phyloP scores from a whole-genome alignment of 2,797 vertebrate species.

The Manis javanica region DNA sequence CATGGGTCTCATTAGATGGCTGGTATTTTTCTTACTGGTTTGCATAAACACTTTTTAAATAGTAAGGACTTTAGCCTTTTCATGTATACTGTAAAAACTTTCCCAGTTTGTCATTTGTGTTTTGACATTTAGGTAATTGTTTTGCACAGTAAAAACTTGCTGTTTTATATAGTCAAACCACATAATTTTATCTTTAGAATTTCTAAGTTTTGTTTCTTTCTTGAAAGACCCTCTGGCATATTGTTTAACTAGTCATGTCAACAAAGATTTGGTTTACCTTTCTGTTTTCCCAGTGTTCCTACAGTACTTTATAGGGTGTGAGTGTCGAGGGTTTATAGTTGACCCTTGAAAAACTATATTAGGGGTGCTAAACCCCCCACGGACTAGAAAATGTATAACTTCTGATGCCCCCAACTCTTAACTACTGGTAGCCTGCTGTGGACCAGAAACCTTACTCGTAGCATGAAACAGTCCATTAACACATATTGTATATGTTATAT shows the following conservation, averaged over 20 bases:
- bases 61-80: not conserved
- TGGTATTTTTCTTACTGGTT: not conserved
- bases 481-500: too few relatives aligned
- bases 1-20: not conserved
- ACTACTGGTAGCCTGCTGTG: too few relatives aligned
- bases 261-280: not conserved
- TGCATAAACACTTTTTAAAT: not conserved
- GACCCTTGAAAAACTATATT: too few relatives aligned
- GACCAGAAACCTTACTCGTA: too few relatives aligned
- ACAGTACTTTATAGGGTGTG: accelerated
- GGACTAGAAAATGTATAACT: too few relatives aligned
- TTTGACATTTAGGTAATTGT: constrained; percentile 33
- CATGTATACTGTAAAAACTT: not conserved
- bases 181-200: not conserved
- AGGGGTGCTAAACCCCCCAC: too few relatives aligned
- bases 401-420: too few relatives aligned
- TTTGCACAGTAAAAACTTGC: not conserved
- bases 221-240: not conserved
- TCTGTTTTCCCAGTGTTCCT: not conserved
- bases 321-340: not conserved
- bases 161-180: not conserved
- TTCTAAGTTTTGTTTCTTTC: not conserved
- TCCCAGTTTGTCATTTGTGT: not conserved
- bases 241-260: not conserved
- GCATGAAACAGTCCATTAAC: too few relatives aligned